A percentile compares a stretch with the other conserved stretches of the same genome.
These are phyloP conservation scores for Ameiurus melas DNA, from an alignment of 2,113 vertebrate species.

Conservation along the genomic window DNA sequence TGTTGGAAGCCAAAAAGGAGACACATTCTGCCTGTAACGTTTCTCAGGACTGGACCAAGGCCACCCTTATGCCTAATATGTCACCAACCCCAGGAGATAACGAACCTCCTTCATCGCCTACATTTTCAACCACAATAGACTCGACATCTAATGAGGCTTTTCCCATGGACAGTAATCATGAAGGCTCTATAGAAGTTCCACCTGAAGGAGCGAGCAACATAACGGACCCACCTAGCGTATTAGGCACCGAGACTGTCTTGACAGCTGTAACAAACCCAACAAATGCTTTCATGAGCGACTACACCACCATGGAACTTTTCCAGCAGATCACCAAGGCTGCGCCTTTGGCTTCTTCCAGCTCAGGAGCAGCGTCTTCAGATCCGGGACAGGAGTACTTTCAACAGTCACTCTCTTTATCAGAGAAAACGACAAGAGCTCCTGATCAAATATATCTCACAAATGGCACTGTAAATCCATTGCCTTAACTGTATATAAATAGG, in stretches of 20 bases:
- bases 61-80: no score
- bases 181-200: neutral
- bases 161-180: neutral
- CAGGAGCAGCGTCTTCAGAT: neutral
- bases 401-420: slow-evolving; percentile 40
- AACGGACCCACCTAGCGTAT: neutral
- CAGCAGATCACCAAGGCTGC: slow-evolving; percentile 47
- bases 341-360: neutral
- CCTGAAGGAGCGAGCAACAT: neutral
- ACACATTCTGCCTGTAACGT: neutral
- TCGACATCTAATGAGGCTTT: neutral
- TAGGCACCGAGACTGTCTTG: neutral
- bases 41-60: neutral
- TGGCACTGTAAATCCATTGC: neutral
- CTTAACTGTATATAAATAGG: neutral
- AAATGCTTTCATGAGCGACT: slow-evolving; percentile 63
- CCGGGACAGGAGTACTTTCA: slow-evolving; percentile 54
- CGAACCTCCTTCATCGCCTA: neutral
- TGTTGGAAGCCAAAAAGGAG: slow-evolving; percentile 10
- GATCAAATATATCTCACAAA: neutral
- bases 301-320: slow-evolving; percentile 79
- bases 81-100: neutral
- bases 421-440: neutral
- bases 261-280: slow-evolving; percentile 25
- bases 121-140: neutral